These are phyloP conservation scores for Brachypteracias leptosomus DNA, from an alignment of 2,113 vertebrate genomes.

Conservation along the genomic window DNA sequence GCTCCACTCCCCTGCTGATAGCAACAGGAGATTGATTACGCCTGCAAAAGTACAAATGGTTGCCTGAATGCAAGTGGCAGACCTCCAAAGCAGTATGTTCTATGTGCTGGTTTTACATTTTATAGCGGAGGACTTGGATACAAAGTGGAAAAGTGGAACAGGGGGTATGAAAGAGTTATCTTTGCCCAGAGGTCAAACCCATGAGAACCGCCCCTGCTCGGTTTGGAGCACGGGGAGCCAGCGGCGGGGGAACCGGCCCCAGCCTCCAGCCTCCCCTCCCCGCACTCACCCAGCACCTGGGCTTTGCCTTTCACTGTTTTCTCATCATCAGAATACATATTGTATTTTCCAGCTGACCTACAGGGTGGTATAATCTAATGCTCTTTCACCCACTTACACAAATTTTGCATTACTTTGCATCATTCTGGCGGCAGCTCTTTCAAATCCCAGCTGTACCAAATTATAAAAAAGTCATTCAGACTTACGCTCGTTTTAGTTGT, in stretches of 20 bases:
- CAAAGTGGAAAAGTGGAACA: conserved; percentile 31
- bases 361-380: not conserved
- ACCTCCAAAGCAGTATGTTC: conserved; percentile 69
- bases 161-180: conserved; percentile 44
- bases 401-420: not conserved
- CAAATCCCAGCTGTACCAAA: conserved; percentile 8
- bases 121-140: conserved; percentile 40
- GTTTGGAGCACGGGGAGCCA: not conserved
- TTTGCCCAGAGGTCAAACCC: conserved; percentile 49
- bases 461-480: conserved; percentile 23
- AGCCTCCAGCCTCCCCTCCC: fast-evolving
- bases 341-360: conserved; percentile 39
- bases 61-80: conserved; percentile 76
- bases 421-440: not conserved
- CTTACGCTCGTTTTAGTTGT: not conserved
- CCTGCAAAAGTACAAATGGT: conserved; percentile 87
- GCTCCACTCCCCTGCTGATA: conserved; percentile 80
- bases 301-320: not conserved
- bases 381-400: conserved; percentile 11
- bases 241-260: not conserved
- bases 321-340: not conserved
- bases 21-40: conserved; percentile 87
- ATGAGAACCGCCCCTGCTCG: not conserved
- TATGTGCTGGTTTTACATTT: conserved; percentile 63
- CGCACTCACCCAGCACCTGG: not conserved